Conservation (phyloP, 2,888 invertebrate genomes). For the Eupelmus urozonus region DNA sequence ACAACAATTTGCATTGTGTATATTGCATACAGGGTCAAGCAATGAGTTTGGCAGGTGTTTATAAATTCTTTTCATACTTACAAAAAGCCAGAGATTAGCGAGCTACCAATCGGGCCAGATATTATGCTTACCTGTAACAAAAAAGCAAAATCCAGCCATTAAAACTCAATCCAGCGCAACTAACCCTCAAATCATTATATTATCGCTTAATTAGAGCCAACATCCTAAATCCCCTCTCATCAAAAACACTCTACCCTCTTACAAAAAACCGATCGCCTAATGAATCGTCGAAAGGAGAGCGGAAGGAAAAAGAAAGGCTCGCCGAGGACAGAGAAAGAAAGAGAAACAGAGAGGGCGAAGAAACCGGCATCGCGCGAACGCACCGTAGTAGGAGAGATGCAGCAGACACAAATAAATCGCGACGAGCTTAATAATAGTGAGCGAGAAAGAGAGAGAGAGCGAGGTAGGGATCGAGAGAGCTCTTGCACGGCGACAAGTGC, state of each 20-base stretch:
- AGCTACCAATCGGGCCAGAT: not conserved
- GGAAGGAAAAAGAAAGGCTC: not conserved
- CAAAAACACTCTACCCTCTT: not conserved
- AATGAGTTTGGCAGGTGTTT: no score
- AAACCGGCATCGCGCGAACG: not conserved
- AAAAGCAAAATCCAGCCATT: conserved; percentile 37
- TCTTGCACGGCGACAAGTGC: conserved; percentile 29
- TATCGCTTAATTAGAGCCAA: conserved; percentile 47
- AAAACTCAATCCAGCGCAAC: not conserved
- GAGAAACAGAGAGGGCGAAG: not conserved
- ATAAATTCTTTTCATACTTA: conserved; percentile 11
- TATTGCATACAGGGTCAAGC: no score
- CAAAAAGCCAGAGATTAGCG: not conserved
- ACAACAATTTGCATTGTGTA: no score
- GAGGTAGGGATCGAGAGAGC: conserved; percentile 16
- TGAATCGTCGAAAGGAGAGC: not conserved
- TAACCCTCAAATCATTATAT: conserved; percentile 43
- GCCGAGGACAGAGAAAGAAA: not conserved
- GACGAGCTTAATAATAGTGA: conserved; percentile 77
- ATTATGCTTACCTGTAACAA: conserved; percentile 61
- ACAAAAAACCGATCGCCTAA: not conserved
- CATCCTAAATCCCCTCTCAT: not conserved
- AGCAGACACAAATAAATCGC: conserved; percentile 77
- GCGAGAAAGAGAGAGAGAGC: conserved; percentile 59
- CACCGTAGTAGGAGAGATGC: conserved; percentile 45